Conservation (phyloP, 64 coral and sea anemone genomes). For the Cladopsammia gracilis region DNA sequence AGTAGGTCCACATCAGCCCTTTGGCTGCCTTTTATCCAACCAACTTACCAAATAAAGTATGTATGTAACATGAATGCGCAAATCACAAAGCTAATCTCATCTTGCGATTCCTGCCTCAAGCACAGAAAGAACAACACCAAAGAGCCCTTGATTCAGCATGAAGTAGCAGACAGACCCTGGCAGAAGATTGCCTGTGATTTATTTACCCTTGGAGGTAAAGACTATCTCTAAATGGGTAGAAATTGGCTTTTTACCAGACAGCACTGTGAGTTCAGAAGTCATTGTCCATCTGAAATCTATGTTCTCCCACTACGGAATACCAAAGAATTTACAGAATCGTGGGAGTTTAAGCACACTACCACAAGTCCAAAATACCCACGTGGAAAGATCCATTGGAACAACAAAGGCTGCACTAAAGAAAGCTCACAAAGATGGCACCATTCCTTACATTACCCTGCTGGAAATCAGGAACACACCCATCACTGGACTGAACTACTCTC, state of each 20-base stretch:
- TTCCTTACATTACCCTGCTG: too few species aligned
- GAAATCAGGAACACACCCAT: too few species aligned
- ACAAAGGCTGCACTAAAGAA: background rate
- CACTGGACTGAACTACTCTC: too few species aligned
- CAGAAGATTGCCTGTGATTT: conserved; percentile 11
- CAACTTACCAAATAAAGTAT: too few species aligned
- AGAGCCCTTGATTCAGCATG: conserved; percentile 9
- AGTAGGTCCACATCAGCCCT: too few species aligned
- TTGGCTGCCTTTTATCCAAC: too few species aligned
- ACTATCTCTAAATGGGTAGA: conserved; percentile 7
- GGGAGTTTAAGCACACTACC: background rate
- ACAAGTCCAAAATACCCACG: background rate
- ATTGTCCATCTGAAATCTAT: background rate
- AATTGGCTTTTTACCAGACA: background rate
- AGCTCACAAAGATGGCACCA: too few species aligned
- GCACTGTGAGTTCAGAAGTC: background rate
- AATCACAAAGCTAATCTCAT: background rate
- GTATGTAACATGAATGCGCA: conserved; percentile 16
- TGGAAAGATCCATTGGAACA: background rate
- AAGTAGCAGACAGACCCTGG: conserved; percentile 7
- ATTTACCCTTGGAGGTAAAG: background rate
- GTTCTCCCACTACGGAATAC: background rate
- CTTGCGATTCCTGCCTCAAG: background rate
- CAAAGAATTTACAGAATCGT: background rate
- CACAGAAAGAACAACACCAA: conserved; percentile 19